These are phyloP conservation scores for Serripes groenlandicus DNA, from an alignment of 2,888 invertebrate genomes.

Conservation along the genomic window DNA sequence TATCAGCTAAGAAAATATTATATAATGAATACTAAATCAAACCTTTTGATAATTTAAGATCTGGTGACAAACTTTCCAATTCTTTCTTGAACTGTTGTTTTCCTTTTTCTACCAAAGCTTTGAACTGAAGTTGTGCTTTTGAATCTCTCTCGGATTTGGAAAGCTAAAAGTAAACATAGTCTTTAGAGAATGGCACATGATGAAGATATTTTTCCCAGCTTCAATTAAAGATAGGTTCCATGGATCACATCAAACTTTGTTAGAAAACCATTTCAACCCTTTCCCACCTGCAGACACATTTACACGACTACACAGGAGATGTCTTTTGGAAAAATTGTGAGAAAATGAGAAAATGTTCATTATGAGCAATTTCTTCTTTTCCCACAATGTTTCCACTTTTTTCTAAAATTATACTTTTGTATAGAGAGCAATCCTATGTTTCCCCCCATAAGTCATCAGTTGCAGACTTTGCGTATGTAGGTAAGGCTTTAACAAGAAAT, in stretches of 20 bases:
- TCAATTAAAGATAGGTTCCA: too few species aligned
- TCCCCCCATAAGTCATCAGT: too few species aligned
- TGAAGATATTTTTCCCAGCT: too few species aligned
- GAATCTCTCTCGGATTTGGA: constrained; percentile 85
- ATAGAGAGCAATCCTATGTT: too few species aligned
- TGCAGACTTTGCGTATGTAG: too few species aligned
- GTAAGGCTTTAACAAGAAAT: too few species aligned
- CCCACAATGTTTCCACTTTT: neutral
- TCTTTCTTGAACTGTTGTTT: constrained; percentile 87
- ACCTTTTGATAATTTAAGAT: constrained; percentile 89
- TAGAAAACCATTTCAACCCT: neutral
- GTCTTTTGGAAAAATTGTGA: constrained; percentile 7
- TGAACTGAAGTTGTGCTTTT: constrained; percentile 91
- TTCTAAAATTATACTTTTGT: neutral
- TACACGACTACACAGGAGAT: neutral
- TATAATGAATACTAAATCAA: neutral
- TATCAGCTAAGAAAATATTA: too few species aligned
- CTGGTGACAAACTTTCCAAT: constrained; percentile 90
- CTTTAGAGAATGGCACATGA: too few species aligned
- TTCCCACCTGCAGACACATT: neutral
- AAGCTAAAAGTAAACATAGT: too few species aligned
- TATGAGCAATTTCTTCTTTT: constrained; percentile 4
- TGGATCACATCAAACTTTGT: too few species aligned
- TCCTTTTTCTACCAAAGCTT: constrained; percentile 90
- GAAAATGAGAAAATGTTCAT: neutral